Conservation (phyloP, 2,797 vertebrate genomes). For the Hydrocynus forskahlii region DNA sequence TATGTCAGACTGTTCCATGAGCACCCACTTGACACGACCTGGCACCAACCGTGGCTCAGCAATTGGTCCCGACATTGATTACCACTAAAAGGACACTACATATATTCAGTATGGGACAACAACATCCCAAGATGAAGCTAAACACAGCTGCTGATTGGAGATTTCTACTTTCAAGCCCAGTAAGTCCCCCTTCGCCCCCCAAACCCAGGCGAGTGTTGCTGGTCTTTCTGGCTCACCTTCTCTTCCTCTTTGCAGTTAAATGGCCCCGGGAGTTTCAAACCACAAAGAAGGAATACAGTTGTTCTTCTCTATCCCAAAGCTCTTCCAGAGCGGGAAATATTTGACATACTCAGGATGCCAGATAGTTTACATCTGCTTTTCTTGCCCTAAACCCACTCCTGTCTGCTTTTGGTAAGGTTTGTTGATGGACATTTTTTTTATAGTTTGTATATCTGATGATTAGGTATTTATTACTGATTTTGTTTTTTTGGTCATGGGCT, state of each 20-base stretch:
- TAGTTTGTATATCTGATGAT: not conserved
- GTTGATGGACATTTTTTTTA: not conserved
- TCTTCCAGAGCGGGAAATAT: not conserved
- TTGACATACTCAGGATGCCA: too few species aligned
- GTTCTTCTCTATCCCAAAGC: conserved; percentile 25
- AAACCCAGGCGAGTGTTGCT: conserved; percentile 1
- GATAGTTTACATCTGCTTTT: not conserved
- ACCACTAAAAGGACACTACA: not conserved
- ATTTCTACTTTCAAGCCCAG: not conserved
- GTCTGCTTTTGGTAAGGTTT: not conserved
- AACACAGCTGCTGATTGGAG: not conserved
- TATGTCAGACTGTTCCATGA: not conserved
- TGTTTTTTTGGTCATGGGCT: not conserved
- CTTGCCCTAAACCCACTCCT: not conserved
- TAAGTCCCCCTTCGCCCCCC: not conserved
- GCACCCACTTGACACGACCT: not conserved
- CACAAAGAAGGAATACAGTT: not conserved
- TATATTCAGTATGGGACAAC: not conserved
- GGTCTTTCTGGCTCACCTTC: conserved; percentile 32
- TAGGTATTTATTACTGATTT: not conserved
- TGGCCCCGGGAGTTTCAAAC: not conserved
- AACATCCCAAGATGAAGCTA: not conserved
- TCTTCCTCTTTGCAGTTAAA: conserved; percentile 32
- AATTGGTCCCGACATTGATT: not conserved
- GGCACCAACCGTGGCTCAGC: not conserved